phyloP scores from a whole-genome alignment of 2,888 invertebrate species.

The Electrophaes corylata region DNA sequence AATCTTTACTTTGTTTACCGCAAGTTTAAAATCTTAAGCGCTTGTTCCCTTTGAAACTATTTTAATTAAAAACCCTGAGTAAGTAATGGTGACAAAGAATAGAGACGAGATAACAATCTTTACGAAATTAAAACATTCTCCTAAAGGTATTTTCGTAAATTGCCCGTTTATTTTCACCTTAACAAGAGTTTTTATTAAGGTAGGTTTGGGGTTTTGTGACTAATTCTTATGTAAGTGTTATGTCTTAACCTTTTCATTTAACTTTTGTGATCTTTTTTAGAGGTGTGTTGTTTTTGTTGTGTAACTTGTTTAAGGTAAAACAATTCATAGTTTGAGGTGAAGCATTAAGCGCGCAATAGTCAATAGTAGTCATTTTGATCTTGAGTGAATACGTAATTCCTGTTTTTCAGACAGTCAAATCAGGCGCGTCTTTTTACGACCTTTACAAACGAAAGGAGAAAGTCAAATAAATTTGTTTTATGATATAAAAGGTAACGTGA shows the following conservation, averaged over 20 bases:
- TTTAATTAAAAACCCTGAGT: conserved; percentile 45
- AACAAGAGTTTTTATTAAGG: conserved; percentile 17
- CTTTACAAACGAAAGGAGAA: neutral
- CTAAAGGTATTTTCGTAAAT: conserved; percentile 36
- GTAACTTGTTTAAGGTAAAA: too few species aligned
- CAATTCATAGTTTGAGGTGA: too few species aligned
- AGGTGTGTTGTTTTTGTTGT: too few species aligned
- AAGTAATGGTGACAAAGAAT: conserved; percentile 42
- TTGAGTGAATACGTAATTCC: neutral
- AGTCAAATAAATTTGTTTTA: neutral
- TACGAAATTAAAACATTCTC: conserved; percentile 42
- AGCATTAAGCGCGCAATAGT: too few species aligned
- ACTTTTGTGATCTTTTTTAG: too few species aligned
- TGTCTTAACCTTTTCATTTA: too few species aligned
- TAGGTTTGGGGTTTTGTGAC: neutral
- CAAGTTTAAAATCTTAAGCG: conserved; percentile 27
- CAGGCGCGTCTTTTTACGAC: neutral
- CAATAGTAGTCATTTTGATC: too few species aligned
- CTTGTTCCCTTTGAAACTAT: conserved; percentile 37
- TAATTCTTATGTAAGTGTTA: neutral
- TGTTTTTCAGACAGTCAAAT: neutral
- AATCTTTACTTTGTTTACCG: conserved; percentile 29
- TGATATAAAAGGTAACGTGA: neutral
- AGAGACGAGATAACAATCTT: conserved; percentile 35
- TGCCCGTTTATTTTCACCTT: conserved; percentile 29